These are phyloP conservation scores for Anarhynchus alexandrinus DNA, from an alignment of 2,113 vertebrate genomes.

Conservation along the genomic window DNA sequence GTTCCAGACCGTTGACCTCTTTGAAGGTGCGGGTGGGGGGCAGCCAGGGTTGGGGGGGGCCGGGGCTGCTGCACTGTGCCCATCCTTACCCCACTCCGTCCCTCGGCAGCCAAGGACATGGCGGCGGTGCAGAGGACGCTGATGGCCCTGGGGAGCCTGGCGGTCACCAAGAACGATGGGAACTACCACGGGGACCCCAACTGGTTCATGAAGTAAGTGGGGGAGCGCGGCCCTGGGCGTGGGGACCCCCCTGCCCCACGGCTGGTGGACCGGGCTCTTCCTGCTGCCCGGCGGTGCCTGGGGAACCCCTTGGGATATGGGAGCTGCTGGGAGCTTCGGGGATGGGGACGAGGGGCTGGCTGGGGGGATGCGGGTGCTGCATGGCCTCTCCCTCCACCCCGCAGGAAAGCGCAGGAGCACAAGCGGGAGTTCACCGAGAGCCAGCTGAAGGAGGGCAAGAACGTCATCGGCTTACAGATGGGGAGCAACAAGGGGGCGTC, in stretches of 20 bases:
- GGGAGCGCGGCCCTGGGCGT: fast-evolving
- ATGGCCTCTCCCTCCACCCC: not conserved
- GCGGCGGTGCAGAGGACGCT: conserved; percentile 94
- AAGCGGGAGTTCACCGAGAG: conserved; percentile 91
- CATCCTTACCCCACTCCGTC: fast-evolving
- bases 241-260: fast-evolving
- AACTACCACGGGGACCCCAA: conserved; percentile 89
- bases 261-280: not conserved
- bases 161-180: conserved; percentile 92
- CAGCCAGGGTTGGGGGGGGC: fast-evolving
- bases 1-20: conserved; percentile 98
- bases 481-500: conserved; percentile 94
- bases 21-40: conserved; percentile 78
- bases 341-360: not conserved
- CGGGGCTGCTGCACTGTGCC: fast-evolving
- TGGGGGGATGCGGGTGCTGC: fast-evolving
- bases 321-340: fast-evolving
- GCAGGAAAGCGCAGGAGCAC: conserved; percentile 95
- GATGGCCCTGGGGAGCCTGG: conserved; percentile 93
- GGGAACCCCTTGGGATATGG: not conserved
- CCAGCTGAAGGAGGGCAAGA: conserved; percentile 93
- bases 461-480: conserved; percentile 95
- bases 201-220: conserved; percentile 96
- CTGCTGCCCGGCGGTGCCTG: not conserved
- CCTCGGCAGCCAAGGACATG: conserved; percentile 87